These are phyloP conservation scores for Philopotamus ludificatus DNA, from an alignment of 1,140 invertebrate species.

Conservation along the genomic window DNA sequence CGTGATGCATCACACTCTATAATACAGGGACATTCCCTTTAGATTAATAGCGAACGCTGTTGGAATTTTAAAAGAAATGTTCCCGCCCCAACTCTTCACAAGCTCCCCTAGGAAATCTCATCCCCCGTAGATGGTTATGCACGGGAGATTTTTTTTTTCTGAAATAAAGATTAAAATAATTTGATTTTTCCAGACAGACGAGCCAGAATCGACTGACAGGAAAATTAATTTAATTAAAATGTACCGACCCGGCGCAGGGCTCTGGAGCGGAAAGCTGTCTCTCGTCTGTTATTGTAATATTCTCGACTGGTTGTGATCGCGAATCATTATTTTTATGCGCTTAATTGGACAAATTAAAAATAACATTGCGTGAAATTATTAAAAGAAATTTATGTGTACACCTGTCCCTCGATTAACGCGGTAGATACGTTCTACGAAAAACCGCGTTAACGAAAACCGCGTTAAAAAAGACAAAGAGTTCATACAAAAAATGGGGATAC, in stretches of 20 bases:
- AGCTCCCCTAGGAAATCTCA: slow-evolving; percentile 15
- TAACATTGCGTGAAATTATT: too few relatives aligned
- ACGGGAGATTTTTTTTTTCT: slow-evolving; percentile 2
- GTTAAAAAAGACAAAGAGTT: too few relatives aligned
- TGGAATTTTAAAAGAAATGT: slow-evolving; percentile 14
- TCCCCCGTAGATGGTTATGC: not conserved
- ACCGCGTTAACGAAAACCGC: too few relatives aligned
- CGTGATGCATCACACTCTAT: slow-evolving; percentile 15
- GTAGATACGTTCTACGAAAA: too few relatives aligned
- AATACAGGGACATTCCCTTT: slow-evolving; percentile 18
- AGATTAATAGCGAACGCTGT: slow-evolving; percentile 17
- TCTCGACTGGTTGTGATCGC: not conserved
- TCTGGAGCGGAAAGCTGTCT: not conserved
- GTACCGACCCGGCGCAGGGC: slow-evolving; percentile 13
- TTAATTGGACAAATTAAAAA: too few relatives aligned
- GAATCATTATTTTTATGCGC: too few relatives aligned
- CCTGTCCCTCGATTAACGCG: too few relatives aligned
- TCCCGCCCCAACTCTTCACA: too few relatives aligned
- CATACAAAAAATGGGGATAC: too few relatives aligned
- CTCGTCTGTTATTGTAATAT: not conserved
- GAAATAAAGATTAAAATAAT: slow-evolving; percentile 6
- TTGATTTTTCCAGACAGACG: slow-evolving; percentile 10
- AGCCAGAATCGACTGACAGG: slow-evolving; percentile 6
- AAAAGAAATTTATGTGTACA: too few relatives aligned
- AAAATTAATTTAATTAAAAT: slow-evolving; percentile 22